Evolutionary conservation across 2,888 invertebrate species (phyloP).

Genomic region (Vanessa cardui): DNA sequence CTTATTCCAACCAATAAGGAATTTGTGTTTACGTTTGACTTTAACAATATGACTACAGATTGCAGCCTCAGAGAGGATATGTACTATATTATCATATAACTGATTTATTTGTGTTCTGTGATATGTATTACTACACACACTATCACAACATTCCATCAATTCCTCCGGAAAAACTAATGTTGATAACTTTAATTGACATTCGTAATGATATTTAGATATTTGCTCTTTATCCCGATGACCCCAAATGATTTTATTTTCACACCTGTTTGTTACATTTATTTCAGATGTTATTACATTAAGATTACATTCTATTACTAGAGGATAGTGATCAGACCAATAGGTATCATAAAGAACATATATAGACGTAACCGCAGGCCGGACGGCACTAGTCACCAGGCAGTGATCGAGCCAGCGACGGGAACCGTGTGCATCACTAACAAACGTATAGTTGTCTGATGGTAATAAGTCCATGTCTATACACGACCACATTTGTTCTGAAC

Average conservation of each 20-base stretch:
- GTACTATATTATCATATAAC: conserved; percentile 36
- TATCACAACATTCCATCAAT: conserved; percentile 28
- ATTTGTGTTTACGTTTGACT: conserved; percentile 1
- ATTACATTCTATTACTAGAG: conserved; percentile 35
- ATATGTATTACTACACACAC: neutral
- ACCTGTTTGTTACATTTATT: conserved; percentile 8
- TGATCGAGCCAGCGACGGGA: conserved; percentile 39
- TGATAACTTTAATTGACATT: neutral
- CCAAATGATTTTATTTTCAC: conserved; percentile 30
- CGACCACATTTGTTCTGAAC: conserved; percentile 39
- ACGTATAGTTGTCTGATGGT: conserved; percentile 36
- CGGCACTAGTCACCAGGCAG: conserved; percentile 35
- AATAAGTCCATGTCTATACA: conserved; percentile 39
- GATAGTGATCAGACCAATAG: conserved; percentile 40
- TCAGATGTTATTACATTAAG: conserved; percentile 25
- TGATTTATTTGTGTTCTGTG: conserved; percentile 34
- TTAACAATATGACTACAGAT: neutral
- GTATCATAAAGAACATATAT: conserved; percentile 22
- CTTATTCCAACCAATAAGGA: conserved; percentile 39
- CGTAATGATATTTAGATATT: conserved; percentile 25
- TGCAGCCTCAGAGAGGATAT: conserved; percentile 27
- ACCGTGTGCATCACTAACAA: conserved; percentile 39
- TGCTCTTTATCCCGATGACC: conserved; percentile 31
- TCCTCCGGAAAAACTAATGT: conserved; percentile 31
- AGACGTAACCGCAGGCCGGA: conserved; percentile 15